phyloP scores from a whole-genome alignment of 2,888 invertebrate genomes.

The Podotricha telesiphe region DNA sequence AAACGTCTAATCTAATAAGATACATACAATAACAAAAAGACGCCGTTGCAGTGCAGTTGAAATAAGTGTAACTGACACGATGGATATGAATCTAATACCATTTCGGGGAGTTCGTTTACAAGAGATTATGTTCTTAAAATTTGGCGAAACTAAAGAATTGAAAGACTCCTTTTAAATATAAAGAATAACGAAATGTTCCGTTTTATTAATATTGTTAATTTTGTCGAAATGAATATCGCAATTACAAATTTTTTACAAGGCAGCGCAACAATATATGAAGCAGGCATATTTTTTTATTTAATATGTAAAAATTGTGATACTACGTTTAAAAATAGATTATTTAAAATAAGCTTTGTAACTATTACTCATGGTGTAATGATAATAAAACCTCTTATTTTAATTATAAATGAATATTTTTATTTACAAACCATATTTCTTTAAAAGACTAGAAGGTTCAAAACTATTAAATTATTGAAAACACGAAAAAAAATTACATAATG shows the following conservation, averaged over 20 bases:
- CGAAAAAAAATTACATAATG: neutral
- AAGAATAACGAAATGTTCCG: no score
- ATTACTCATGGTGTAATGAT: constrained; percentile 55
- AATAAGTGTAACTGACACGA: no score
- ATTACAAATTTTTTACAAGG: neutral
- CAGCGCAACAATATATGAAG: neutral
- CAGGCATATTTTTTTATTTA: neutral
- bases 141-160: no score
- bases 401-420: constrained; percentile 32
- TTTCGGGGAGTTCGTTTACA: no score
- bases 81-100: no score
- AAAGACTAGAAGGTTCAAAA: constrained; percentile 54
- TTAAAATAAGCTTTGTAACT: constrained; percentile 51
- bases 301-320: constrained; percentile 52
- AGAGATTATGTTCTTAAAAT: no score
- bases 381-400: constrained; percentile 46
- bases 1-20: neutral
- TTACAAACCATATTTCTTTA: constrained; percentile 11
- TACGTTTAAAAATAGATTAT: constrained; percentile 47
- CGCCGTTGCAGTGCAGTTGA: no score
- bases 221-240: neutral
- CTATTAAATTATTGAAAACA: neutral
- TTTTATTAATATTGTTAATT: no score
- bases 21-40: neutral
- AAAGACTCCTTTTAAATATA: no score